Percentiles rank a stretch among this genome's conserved stretches.
Evolutionary conservation across 2,113 vertebrate genomes (phyloP).

Genomic region (Brachypodius melanocephalos): DNA sequence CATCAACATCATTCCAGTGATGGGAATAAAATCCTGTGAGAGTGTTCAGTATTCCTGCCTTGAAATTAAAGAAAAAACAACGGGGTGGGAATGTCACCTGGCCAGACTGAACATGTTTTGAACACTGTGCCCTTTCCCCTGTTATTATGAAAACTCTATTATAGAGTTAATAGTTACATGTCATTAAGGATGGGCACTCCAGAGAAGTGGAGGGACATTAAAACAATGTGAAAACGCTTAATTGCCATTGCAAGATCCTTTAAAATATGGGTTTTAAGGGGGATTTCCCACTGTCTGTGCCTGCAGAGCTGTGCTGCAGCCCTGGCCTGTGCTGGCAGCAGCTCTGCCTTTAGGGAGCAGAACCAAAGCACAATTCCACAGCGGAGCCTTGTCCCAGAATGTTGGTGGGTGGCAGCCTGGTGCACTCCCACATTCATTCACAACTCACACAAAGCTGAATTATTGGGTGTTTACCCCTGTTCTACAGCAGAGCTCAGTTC

Average conservation of each 20-base stretch:
- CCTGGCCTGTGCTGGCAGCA: neutral
- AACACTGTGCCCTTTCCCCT: neutral
- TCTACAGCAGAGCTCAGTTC: neutral
- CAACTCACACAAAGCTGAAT: neutral
- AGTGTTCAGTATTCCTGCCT: neutral
- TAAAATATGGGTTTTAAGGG: neutral
- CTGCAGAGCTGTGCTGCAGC: neutral
- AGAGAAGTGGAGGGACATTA: neutral
- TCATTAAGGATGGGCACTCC: neutral
- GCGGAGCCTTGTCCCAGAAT: neutral
- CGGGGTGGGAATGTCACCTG: neutral
- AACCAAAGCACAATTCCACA: neutral
- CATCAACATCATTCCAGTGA: neutral
- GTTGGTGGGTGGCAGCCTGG: neutral
- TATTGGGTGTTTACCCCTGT: neutral
- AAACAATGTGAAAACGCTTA: neutral
- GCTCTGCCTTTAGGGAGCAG: neutral
- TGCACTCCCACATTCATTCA: neutral
- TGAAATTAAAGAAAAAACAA: neutral
- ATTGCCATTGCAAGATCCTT: neutral
- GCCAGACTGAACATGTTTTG: neutral
- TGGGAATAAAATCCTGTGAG: neutral
- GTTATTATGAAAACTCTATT: neutral
- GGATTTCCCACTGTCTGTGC: neutral
- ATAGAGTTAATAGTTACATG: neutral